Base-by-base conservation (phyloP, 1,140 invertebrate genomes). In the Pseudomyrmex flavicornis region DNA sequence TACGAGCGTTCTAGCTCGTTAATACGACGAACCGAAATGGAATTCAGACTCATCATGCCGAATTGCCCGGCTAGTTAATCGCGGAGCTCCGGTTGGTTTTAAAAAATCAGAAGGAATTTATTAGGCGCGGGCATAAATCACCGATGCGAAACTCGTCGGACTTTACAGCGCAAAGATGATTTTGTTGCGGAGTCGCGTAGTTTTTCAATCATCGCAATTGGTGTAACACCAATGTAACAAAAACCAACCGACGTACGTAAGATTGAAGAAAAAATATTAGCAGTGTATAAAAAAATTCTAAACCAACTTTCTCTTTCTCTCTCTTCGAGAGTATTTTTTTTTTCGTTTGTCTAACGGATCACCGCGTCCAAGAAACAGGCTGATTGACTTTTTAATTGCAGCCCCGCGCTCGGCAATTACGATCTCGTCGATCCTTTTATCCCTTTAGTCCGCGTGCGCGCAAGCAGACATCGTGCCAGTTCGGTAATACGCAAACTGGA, bases 381-480 rank as follows among this genome's bases (percentile, higher is more conserved):
- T 92, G 92, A 92, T 92, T 92, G 90, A 92, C 91, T 92, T 92
- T 92, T 92, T 92, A 92, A 92, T 92, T 92, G 89, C 91, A 91
- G 90, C 85, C 85, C 84, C 85, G 74, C 73, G 86, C 59, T 83
- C 84, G 76, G 82, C 86, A 91, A 92, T 91, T 92, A 89, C 70
- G 77, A 83, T 35, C 35, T 85, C 84, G 59, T 82, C 77, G 44
- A 75, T 70, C 77, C 66, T 4, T 61, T 74, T 59, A 58, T 74
- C 75, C 76, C 62, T 75, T 75, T 74, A 26, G 35, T 84, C n/a
- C 46, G 65, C 63, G 50, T 48, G 44, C 68, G 20, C 66, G 80
- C 63, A 46, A 69, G 58, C 65, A 61, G 50, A 46, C 56, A 50
- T 76, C 61, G 35, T 76, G 52, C 63, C 56, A 56, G 58, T 70